phyloP scores from a whole-genome alignment of 2,888 invertebrate genomes.

The Meandrusa payeni region DNA sequence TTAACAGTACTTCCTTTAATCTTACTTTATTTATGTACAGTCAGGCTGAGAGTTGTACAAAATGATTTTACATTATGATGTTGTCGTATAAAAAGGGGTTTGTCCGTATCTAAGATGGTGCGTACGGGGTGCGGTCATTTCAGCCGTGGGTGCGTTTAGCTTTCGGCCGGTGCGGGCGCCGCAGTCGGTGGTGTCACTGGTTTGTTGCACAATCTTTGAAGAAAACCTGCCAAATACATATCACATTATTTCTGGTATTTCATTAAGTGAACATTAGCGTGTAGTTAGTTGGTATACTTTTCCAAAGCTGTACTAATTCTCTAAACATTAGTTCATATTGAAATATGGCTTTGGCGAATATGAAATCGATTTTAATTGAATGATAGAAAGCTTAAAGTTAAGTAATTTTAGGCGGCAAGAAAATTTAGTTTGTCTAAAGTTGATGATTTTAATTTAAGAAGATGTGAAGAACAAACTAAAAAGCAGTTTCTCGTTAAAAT shows the following conservation, averaged over 20 bases:
- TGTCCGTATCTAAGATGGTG: conserved; percentile 67
- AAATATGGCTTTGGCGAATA: too few species aligned
- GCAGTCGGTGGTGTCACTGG: conserved; percentile 45
- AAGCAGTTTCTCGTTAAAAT: too few species aligned
- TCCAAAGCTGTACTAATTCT: too few species aligned
- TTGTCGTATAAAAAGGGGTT: conserved; percentile 71
- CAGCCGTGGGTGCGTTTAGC: conserved; percentile 32
- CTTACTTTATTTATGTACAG: conserved; percentile 78
- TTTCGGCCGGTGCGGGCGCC: conserved; percentile 52
- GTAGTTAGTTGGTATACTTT: not conserved
- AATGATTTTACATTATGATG: conserved; percentile 42
- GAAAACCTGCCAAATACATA: conserved; percentile 84
- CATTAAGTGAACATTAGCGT: not conserved
- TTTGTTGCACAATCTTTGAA: conserved; percentile 90
- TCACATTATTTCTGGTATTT: not conserved
- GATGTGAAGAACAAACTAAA: too few species aligned
- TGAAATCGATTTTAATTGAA: too few species aligned
- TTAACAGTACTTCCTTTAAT: conserved; percentile 77
- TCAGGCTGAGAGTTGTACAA: conserved; percentile 72
- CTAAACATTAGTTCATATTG: too few species aligned
- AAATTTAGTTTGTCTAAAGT: too few species aligned
- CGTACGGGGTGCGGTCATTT: conserved; percentile 49
- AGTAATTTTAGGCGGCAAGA: too few species aligned
- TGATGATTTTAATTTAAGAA: too few species aligned
- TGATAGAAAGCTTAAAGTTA: too few species aligned